Evolutionary conservation across 2,113 vertebrate genomes (phyloP), one percentile per base, ranked within the genome.

Genomic region (Rousettus leschenaultii): DNA sequence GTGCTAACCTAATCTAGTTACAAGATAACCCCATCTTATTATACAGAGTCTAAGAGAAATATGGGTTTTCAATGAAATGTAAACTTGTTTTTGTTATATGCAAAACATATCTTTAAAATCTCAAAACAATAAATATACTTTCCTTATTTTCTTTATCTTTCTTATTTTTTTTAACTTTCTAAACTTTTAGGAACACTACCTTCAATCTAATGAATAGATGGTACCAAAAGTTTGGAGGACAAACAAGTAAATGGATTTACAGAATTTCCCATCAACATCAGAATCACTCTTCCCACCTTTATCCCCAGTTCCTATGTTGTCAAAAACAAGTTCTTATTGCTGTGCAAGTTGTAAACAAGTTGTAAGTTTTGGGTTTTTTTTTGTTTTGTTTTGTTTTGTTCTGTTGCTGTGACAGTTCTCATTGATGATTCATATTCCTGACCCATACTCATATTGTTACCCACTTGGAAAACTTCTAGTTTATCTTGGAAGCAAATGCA

Each of bases 201-300:
- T 6, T 68, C 75, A 53, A 82, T 1, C 13, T 16, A 71, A 66
- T 40, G 24, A 91, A 63, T 26, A 82, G 8, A 70, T 43, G 5
- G 2, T 30, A 3, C 12, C 59, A 3, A 6, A 84, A 51, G 7
- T 75, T 53, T 70, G n/a, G 40, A 86, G 43, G 21, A 48, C 45
- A 88, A 74, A 15, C 59, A 3, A 28, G 24, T 22, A 40, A 59
- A n/a, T 66, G 33, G 59, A 28, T 33, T 77, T 63, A 35, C 24
- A 26, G 7, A 51, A 83, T 55, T 79, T 70, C 7, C 13, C 19
- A 87, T 40, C 11, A 40, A 13, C 43, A 38, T 55, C 9, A 48
- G 28, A 75, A 26, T 61, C 30, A 21, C 9, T 66, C 35, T 2
- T 11, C 3, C 7, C 0, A 28, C 19, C 4, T 18, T n/a, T 2